Base-by-base conservation (phyloP, 2,113 vertebrate species). In the Leptosomus discolor region DNA sequence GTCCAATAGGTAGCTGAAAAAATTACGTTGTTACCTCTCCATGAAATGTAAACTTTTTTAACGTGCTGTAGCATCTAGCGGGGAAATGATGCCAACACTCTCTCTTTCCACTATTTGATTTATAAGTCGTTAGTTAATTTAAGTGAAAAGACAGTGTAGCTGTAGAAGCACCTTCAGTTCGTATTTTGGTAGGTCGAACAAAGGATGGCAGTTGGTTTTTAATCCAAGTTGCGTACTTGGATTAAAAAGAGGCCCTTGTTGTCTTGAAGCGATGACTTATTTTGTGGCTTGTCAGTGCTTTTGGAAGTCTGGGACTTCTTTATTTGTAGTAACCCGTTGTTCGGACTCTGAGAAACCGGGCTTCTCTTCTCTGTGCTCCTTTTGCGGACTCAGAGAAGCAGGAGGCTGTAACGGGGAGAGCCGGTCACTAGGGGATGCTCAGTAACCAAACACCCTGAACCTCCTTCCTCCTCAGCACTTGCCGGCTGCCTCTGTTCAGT, bases 381-480 rank as follows among this genome's bases (percentile, higher is more conserved):
- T 14, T 9, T 11, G 68, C 22, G 15, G 46, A 8, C 65, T 34
- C 37, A 0, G 75, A 13, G 23, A 11, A 67, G 63, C 60, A 2
- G 83, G 50, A 48, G 83, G 41, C 76, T 96, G 97, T 81, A 45
- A 29, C 46, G 48, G 53, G 80, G 39, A 50, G 53, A 74, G 57
- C 22, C 41, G 14, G 83, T 46, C 97, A 53, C 96, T 95, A 97
- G 97, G 71, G 95, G 96, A 37, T 96, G 97, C 97, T 98, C 96
- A 10, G 87, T 24, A 68, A 82, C 73, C 95, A 11, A 80, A 12
- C 80, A 77, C 29, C 8, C 78, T 3, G 36, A 22, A 2, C 15
- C 41, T 45, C 58, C 68, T 43, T 22, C 41, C 21, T 51, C 57
- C 34, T 48, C 57, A 0, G 48, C 10, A 2, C 54, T 56, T 45